Conservation (phyloP, 2,113 vertebrate genomes). For the Myotis davidii region DNA sequence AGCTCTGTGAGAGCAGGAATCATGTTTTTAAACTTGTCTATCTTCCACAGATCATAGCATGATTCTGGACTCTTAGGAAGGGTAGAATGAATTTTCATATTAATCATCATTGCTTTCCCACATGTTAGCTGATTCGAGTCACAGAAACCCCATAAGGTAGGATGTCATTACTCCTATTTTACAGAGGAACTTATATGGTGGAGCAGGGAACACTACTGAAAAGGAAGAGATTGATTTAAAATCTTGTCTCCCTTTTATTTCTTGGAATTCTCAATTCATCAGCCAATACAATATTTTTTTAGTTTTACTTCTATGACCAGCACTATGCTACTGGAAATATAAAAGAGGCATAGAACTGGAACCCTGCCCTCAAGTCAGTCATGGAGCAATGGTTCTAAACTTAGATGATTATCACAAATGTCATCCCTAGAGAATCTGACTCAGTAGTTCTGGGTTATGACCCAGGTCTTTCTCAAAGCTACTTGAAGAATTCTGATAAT, state of each 20-base stretch:
- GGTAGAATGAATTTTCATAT: background rate
- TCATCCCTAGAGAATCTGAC: background rate
- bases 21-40: constrained; percentile 32
- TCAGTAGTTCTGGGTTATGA: background rate
- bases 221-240: constrained; percentile 18
- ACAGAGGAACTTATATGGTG: background rate
- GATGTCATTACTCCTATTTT: background rate
- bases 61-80: background rate
- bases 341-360: background rate
- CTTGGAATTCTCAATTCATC: constrained; percentile 27
- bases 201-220: background rate
- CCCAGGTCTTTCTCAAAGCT: constrained; percentile 6
- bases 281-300: background rate
- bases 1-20: constrained; percentile 25
- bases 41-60: constrained; percentile 49
- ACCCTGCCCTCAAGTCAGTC: background rate
- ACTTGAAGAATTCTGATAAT: constrained; percentile 18
- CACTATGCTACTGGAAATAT: constrained; percentile 3
- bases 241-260: constrained; percentile 32
- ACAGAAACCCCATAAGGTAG: background rate
- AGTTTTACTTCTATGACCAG: background rate
- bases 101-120: background rate
- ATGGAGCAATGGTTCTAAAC: background rate
- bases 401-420: background rate
- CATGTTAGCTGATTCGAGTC: background rate